Base-by-base conservation (phyloP, 1,140 invertebrate genomes). In the Vollenhovia emeryi region DNA sequence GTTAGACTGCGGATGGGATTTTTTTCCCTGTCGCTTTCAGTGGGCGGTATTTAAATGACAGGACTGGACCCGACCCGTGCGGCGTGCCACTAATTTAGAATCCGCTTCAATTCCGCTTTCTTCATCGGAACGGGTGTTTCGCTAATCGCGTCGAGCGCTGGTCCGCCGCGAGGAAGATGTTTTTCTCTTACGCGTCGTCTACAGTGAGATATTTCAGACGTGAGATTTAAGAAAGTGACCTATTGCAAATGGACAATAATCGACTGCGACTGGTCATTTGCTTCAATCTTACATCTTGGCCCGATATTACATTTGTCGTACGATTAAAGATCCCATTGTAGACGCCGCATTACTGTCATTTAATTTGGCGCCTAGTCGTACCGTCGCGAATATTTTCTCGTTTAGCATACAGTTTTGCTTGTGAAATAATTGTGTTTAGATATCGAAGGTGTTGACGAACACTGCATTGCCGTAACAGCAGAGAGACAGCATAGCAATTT, bases 1-100 rank as follows among this genome's bases (percentile, higher is more conserved):
- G 66, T 82, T 82, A 71, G 9, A 73, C 5, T 21, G 1, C 11
- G 27, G 24, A 66, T 8, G 6, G 50, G 40, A 78, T 55, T 79
- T 57, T 68, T 80, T 76, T 50, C 30, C 43, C 15, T 50, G 73
- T 76, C 30, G 55, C 66, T 57, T 69, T 43, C 60, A 87, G 80
- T 87, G 80, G 89, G 71, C 86, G 88, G 75, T 80, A 86, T 90
- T 87, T 90, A 89, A 90, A 90, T 86, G 88, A 90, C 88, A 87
- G 52, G 55, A 40, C 64, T 64, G 75, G 36, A 50, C 64, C n/a
- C 66, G 73, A 79, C 33, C 33, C 33, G 33, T 36, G n/a, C 33
- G 33, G 33, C 48, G 52, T 36, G 83, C 60, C 30, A 59, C 52
- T 48, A 43, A 84, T 43, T 79, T 64, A 8, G 45, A 64, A 8